Base-by-base conservation (phyloP, 2,888 invertebrate genomes). In the Nesidiocoris tenuis region DNA sequence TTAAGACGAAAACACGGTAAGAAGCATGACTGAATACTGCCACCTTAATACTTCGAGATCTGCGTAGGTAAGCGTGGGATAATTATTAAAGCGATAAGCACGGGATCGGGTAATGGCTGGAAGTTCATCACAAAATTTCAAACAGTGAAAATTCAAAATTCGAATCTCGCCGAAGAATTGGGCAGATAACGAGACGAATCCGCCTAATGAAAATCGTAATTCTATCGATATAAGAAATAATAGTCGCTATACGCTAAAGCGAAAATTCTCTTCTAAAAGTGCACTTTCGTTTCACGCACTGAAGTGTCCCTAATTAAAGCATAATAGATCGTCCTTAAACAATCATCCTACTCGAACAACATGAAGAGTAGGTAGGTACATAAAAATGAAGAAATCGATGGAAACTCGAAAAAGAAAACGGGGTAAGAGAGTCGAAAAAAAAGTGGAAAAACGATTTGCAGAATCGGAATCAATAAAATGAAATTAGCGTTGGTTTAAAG, bases 381-480 rank as follows among this genome's bases (percentile, higher is more conserved):
- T 55, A 57, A 57, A 59, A 70, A 70, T 7, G 24, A 23, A 56
- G 9, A 67, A 21, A 12, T 56, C 21, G 21, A n/a, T n/a, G n/a
- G n/a, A n/a, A 39, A 39, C 39, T 12, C 39, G 5, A 39, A 7
- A 59, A 39, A n/a, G n/a, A 39, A 39, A 39, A 7, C 39, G 39
- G 39, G 39, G 39, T n/a, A n/a, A n/a, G 57, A 67, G 59, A 56
- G 25, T n/a, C 3, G 70, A 70, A 25, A 12, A 59, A 23, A 59
- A 67, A 57, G 59, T 24, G 39, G 67, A 39, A 39, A n/a, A 39
- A 39, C 12, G 39, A 7, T 39, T 39, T 39, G 39, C 39, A 39
- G 39, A 39, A n/a, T n/a, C n/a, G n/a, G n/a, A 64, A 64, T 18
- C 65, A 64, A 74, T 57, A 74, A 74, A 74, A 74, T 66, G 74